These are phyloP conservation scores for Cynocephalus volans DNA, from an alignment of 2,113 vertebrate genomes.

Conservation along the genomic window DNA sequence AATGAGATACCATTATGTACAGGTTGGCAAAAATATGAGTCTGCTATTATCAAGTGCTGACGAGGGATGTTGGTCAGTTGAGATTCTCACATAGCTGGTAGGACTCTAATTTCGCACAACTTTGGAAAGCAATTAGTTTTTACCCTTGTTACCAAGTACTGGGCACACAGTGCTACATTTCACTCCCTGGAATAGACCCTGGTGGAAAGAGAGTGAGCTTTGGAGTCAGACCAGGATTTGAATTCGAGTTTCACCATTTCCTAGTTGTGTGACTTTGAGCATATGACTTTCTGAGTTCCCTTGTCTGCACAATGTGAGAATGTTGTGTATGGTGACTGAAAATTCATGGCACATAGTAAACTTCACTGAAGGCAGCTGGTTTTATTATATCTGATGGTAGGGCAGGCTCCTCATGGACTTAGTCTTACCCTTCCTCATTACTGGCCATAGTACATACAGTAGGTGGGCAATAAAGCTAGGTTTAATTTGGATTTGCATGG, in stretches of 20 bases:
- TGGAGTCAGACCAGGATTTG: neutral
- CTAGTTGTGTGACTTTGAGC: neutral
- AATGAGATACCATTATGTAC: neutral
- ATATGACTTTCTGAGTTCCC: neutral
- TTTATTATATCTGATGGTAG: neutral
- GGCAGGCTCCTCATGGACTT: neutral
- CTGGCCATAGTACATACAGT: neutral
- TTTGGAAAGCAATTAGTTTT: neutral
- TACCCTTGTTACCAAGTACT: neutral
- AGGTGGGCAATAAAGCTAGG: neutral
- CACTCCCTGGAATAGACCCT: neutral
- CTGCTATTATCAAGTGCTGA: neutral
- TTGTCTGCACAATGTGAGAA: too few species aligned
- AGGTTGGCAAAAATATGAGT: neutral
- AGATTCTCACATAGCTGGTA: too few species aligned
- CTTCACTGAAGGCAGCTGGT: neutral
- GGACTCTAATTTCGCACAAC: too few species aligned
- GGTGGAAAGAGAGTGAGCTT: neutral
- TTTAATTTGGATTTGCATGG: neutral
- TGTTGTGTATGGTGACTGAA: neutral
- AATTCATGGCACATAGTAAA: neutral
- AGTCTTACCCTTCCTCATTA: neutral
- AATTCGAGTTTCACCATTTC: neutral
- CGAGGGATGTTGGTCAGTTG: accelerated
- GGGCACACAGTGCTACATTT: too few species aligned